Evolutionary conservation across 1,140 invertebrate genomes (phyloP).

Genomic region (Harlomillsia oculata): DNA sequence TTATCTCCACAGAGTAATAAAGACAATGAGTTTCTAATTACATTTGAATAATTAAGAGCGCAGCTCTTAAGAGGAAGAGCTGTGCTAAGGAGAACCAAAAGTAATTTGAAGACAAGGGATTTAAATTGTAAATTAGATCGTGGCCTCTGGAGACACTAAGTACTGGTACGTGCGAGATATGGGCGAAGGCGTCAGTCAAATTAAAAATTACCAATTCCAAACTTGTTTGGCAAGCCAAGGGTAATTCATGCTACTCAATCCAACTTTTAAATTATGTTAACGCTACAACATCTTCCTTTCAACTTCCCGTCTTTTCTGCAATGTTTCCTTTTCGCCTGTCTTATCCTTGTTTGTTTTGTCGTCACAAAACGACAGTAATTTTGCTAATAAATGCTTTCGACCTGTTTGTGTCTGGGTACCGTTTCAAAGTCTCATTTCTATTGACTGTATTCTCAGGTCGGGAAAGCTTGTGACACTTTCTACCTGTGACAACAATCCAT

Average conservation of each 20-base stretch:
- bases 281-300: background rate
- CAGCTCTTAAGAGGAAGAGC: background rate
- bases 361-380: no score
- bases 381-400: no score
- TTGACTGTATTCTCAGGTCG: no score
- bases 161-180: slow-evolving; percentile 13
- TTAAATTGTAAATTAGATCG: slow-evolving; percentile 12
- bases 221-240: slow-evolving; percentile 18
- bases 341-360: no score
- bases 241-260: background rate
- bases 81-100: slow-evolving; percentile 2
- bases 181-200: slow-evolving; percentile 1
- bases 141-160: slow-evolving; percentile 1
- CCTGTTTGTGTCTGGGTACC: no score
- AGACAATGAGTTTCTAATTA: background rate
- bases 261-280: background rate
- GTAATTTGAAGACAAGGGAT: slow-evolving; percentile 3
- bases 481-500: no score
- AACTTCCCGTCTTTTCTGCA: no score
- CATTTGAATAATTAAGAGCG: slow-evolving; percentile 13
- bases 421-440: no score
- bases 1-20: background rate
- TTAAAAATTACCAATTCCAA: slow-evolving; percentile 9
- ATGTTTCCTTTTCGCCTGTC: no score
- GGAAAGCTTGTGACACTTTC: no score